These are phyloP conservation scores for Chrysolina haemoptera DNA, from an alignment of 2,888 invertebrate genomes.

Conservation along the genomic window DNA sequence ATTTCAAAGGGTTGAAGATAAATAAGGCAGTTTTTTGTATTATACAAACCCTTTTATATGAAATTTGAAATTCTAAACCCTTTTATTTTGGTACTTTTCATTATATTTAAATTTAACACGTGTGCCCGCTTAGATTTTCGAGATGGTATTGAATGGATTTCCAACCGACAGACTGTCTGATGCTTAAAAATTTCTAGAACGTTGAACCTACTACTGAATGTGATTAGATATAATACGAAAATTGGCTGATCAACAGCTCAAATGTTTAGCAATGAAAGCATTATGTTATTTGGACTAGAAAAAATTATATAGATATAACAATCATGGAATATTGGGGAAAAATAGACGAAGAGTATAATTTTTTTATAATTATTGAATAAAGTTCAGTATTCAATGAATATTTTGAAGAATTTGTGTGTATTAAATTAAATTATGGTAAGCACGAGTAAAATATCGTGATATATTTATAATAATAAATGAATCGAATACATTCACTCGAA, in stretches of 20 bases:
- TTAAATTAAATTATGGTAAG: too few species aligned
- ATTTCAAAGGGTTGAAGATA: constrained; percentile 61
- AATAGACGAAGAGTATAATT: not conserved
- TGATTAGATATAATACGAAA: constrained; percentile 3
- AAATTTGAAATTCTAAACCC: constrained; percentile 64
- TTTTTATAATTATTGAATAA: too few species aligned
- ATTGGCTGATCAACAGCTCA: not conserved
- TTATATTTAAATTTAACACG: constrained; percentile 63
- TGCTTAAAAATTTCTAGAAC: constrained; percentile 29
- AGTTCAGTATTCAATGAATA: too few species aligned
- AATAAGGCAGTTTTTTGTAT: constrained; percentile 61
- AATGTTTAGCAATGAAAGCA: not conserved
- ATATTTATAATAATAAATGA: too few species aligned
- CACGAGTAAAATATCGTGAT: too few species aligned
- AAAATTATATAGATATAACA: not conserved
- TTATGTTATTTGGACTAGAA: not conserved
- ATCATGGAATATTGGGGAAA: too few species aligned
- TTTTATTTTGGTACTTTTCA: constrained; percentile 64
- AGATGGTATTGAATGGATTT: constrained; percentile 40
- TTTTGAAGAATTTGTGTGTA: too few species aligned
- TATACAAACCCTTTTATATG: constrained; percentile 52
- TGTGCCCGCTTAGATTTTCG: constrained; percentile 43
- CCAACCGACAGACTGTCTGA: constrained; percentile 34
- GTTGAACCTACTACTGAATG: constrained; percentile 19
- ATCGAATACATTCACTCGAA: too few species aligned